These are phyloP conservation scores for Upupa epops DNA, from an alignment of 2,113 vertebrate species.

Conservation along the genomic window DNA sequence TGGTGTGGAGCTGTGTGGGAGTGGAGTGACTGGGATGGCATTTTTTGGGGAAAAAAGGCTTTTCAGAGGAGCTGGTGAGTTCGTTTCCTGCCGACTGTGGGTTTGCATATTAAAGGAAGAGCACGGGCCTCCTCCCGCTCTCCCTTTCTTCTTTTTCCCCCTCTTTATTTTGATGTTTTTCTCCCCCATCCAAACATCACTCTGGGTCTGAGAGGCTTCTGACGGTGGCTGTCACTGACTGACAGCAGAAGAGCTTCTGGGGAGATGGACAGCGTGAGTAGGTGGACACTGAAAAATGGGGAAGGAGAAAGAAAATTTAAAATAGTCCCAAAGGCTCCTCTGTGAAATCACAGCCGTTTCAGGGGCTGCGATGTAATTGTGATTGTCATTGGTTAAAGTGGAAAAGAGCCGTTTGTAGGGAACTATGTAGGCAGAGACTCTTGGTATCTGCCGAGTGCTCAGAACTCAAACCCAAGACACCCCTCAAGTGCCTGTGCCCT, in stretches of 20 bases:
- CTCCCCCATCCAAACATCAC: constrained; percentile 53
- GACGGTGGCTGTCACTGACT: constrained; percentile 75
- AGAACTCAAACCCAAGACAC: background rate
- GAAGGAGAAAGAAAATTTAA: constrained; percentile 56
- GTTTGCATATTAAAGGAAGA: constrained; percentile 66
- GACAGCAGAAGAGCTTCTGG: constrained; percentile 76
- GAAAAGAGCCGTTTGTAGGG: background rate
- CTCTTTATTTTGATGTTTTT: no score
- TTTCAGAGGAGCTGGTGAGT: constrained; percentile 9
- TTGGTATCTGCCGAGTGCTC: background rate
- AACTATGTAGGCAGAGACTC: background rate
- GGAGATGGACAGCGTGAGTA: constrained; percentile 80
- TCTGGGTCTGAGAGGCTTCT: constrained; percentile 70
- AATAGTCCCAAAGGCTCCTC: background rate
- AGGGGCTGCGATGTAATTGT: background rate
- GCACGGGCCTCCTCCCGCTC: background rate
- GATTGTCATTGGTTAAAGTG: background rate
- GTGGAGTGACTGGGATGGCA: constrained; percentile 9
- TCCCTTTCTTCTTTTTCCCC: background rate
- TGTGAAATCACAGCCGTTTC: background rate
- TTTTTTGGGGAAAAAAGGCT: constrained; percentile 66
- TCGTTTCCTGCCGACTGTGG: constrained; percentile 25
- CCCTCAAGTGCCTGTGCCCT: background rate
- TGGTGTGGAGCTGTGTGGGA: constrained; percentile 59
- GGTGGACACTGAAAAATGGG: constrained; percentile 72